These are phyloP conservation scores for Myopa testacea DNA, from an alignment of 2,888 invertebrate species.

Conservation along the genomic window DNA sequence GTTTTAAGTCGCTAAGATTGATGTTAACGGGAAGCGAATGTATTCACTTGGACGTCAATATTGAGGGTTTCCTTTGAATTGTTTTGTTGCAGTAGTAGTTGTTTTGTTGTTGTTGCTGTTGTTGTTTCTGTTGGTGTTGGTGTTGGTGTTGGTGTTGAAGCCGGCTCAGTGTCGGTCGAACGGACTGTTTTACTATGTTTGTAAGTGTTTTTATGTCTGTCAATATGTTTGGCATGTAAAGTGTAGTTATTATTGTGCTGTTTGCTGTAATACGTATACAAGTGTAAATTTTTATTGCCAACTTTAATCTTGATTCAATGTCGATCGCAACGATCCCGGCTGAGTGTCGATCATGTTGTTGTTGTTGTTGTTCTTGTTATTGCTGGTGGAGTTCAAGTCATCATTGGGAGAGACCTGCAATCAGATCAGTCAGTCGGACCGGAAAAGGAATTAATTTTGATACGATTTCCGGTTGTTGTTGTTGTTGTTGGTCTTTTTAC, in stretches of 20 bases:
- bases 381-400: not conserved
- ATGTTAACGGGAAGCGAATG: slow-evolving; percentile 67
- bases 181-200: not conserved
- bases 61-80: slow-evolving; percentile 49
- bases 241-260: slow-evolving; percentile 28
- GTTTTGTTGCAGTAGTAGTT: slow-evolving; percentile 27
- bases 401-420: slow-evolving; percentile 15
- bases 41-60: slow-evolving; percentile 50
- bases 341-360: not conserved
- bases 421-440: slow-evolving; percentile 47
- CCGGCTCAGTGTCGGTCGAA: slow-evolving; percentile 25
- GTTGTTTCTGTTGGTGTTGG: slow-evolving; percentile 41
- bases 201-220: slow-evolving; percentile 22
- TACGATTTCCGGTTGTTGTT: slow-evolving; percentile 45
- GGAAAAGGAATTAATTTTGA: slow-evolving; percentile 53
- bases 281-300: slow-evolving; percentile 63
- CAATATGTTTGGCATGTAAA: slow-evolving; percentile 21
- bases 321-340: slow-evolving; percentile 45
- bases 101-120: slow-evolving; percentile 10
- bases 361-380: not conserved
- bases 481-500: not conserved
- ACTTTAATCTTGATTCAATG: slow-evolving; percentile 55
- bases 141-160: slow-evolving; percentile 44
- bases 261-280: slow-evolving; percentile 42
- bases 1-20: slow-evolving; percentile 60